A percentile compares a stretch with the other conserved stretches of the same genome.
Conservation (phyloP, 1,140 invertebrate genomes). For the Elymnias hypermnestra region DNA sequence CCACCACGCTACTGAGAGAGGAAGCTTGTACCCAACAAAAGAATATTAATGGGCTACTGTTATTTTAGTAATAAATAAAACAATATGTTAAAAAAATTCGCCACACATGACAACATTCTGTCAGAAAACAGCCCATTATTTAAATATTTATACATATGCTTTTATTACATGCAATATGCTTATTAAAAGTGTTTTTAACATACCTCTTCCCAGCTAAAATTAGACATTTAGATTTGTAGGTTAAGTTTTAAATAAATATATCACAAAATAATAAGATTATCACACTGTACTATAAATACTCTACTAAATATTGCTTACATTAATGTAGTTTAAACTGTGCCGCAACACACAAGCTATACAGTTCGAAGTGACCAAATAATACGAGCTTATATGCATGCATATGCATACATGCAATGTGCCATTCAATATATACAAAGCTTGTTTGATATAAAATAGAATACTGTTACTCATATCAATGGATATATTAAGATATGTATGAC, state of each 20-base stretch:
- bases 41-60: too few species aligned
- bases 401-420: slow-evolving; percentile 9
- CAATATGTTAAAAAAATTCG: too few species aligned
- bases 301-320: slow-evolving; percentile 1
- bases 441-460: background rate
- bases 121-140: too few species aligned
- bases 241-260: slow-evolving; percentile 1
- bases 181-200: slow-evolving; percentile 21
- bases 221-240: slow-evolving; percentile 10
- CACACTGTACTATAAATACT: slow-evolving; percentile 11
- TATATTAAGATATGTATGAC: too few species aligned
- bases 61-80: too few species aligned
- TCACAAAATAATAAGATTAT: slow-evolving; percentile 5
- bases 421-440: slow-evolving; percentile 2
- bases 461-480: background rate
- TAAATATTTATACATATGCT: too few species aligned
- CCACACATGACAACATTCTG: too few species aligned
- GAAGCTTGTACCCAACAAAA: too few species aligned
- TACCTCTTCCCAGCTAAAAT: slow-evolving; percentile 5
- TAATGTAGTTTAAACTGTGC: background rate
- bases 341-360: slow-evolving; percentile 12
- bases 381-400: slow-evolving; percentile 17
- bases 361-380: slow-evolving; percentile 10
- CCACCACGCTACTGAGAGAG: too few species aligned
- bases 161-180: too few species aligned